These are phyloP conservation scores for Dendrocincla tyrannina DNA, from an alignment of 2,797 vertebrate genomes.

Conservation along the genomic window DNA sequence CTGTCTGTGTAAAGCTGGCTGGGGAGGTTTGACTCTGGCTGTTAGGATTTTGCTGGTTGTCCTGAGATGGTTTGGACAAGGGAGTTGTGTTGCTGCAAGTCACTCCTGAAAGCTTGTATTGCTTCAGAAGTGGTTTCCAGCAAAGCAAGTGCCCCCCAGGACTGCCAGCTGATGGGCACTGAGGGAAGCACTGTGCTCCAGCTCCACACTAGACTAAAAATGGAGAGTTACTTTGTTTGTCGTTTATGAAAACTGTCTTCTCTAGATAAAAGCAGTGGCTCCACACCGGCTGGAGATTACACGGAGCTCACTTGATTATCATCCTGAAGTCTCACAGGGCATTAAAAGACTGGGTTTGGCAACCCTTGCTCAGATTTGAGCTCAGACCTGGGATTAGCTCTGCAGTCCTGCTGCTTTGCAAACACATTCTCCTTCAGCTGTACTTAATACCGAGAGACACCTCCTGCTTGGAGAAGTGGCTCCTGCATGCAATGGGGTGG, in stretches of 20 bases:
- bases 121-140: not conserved
- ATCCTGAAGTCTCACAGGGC: not conserved
- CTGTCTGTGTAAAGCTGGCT: not conserved
- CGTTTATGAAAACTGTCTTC: not conserved
- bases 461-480: not conserved
- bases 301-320: not conserved
- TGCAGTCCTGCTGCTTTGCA: slow-evolving; percentile 23
- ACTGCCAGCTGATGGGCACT: not conserved
- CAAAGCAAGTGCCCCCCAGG: rapidly evolving
- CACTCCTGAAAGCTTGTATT: not conserved
- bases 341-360: not conserved
- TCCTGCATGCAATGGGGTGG: not conserved
- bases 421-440: not conserved
- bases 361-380: not conserved
- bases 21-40: not conserved
- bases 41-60: not conserved
- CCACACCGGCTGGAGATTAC: not conserved
- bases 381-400: slow-evolving; percentile 19
- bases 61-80: not conserved
- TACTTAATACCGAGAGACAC: not conserved
- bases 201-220: not conserved
- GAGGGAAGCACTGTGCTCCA: not conserved
- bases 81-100: not conserved
- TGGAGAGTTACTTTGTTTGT: not conserved
- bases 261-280: not conserved